phyloP scores from a whole-genome alignment of 2,113 vertebrate genomes.

The Dolichallabes microphthalmus region DNA sequence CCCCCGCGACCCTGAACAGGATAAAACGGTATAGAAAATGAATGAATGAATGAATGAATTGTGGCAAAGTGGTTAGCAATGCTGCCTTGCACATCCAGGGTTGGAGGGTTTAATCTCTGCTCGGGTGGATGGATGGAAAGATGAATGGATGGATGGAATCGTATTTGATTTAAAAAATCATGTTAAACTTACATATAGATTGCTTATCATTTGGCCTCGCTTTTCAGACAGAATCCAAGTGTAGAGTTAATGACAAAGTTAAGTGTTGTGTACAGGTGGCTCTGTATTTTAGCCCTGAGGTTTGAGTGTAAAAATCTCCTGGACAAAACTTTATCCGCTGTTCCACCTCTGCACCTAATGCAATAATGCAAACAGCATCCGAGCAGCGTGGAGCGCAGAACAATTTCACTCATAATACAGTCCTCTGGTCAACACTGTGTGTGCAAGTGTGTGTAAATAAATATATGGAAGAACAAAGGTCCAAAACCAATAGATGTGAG shows the following conservation, averaged over 20 bases:
- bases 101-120: no score
- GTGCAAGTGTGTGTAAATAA: not conserved
- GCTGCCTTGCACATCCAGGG: no score
- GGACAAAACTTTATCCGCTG: not conserved
- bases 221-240: not conserved
- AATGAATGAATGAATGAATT: no score
- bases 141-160: no score
- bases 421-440: not conserved
- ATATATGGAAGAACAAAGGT: constrained; percentile 13
- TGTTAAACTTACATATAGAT: no score
- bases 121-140: no score
- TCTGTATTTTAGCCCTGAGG: not conserved
- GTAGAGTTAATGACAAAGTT: not conserved
- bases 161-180: no score
- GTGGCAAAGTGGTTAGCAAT: no score
- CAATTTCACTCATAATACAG: not conserved
- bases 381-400: not conserved
- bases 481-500: constrained; percentile 13
- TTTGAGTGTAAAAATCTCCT: constrained; percentile 11
- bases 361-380: constrained; percentile 4
- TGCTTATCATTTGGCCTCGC: no score
- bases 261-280: not conserved
- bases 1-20: no score
- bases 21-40: no score
- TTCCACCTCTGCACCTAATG: not conserved